Evolutionary conservation across 2,113 vertebrate genomes (phyloP), one percentile per base, ranked within the genome.

Genomic region (Neotoma lepida): DNA sequence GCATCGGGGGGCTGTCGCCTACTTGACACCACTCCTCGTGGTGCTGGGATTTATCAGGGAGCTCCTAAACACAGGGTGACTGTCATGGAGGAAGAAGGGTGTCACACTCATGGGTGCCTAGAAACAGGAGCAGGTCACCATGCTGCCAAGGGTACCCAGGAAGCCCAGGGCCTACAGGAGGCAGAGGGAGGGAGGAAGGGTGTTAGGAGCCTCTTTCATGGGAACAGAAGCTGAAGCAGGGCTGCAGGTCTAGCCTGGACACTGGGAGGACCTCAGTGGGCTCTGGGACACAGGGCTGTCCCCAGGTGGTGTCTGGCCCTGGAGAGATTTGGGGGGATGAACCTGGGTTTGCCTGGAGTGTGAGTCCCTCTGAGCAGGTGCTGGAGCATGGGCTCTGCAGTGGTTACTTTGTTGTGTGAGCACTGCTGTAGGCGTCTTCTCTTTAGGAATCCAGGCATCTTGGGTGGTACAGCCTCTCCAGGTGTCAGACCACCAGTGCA

Each of bases 401-500:
- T 33, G 33, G 61, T 10, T 58, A 33, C 26, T 64, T 80, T 39
- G 15, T 13, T 22, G 15, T 17, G 13, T 14, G 26, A 87, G 39
- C 2, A 46, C 1, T 0, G 12, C 5, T 28, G 18, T 6, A 14
- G 12, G 18, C 54, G 15, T 17, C 22, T 10, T n/a, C 10, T 58
- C 24, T 73, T 35, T 61, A 68, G 82, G 46, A 73, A 24, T 12
- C 51, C 9, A 20, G 28, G 6, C 28, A 44, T 15, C 30, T 49
- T 49, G 64, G 26, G 49, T 77, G 82, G 13, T 1, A 2, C 46
- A 24, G 49, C 35, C 28, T 6, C 41, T 86, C 4, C 10, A 15
- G 35, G 39, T 17, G 15, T 86, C 86, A 58, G 54, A 84, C 46
- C 5, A 22, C n/a, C 12, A 64, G 68, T 13, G 24, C 30, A 93